Evolutionary conservation across 2,113 vertebrate species (phyloP).

Genomic region (Arizona elegans): DNA sequence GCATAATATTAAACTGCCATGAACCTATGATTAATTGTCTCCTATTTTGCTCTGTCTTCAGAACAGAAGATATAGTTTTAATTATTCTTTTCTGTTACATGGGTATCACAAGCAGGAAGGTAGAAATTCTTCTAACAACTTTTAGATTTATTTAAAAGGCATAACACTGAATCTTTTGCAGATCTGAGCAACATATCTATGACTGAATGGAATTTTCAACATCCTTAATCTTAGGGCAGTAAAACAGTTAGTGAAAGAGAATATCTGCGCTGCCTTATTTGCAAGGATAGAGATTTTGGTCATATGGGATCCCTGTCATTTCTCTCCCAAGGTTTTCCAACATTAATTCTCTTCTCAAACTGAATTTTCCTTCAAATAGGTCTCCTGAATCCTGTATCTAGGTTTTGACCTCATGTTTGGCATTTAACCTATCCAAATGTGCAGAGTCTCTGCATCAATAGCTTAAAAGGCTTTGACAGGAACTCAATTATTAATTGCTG

Average conservation of each 20-base stretch:
- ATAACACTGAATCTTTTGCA: neutral
- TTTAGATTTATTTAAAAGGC: neutral
- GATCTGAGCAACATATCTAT: neutral
- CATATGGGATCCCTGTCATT: neutral
- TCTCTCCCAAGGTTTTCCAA: neutral
- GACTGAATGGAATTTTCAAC: neutral
- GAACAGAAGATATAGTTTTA: too few species aligned
- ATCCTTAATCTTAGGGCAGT: neutral
- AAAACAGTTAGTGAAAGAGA: neutral
- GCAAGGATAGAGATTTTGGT: neutral
- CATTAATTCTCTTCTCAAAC: neutral
- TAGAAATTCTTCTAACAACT: neutral
- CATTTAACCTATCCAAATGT: neutral
- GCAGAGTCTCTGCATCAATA: neutral
- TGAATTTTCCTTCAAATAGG: neutral
- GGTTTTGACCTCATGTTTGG: neutral
- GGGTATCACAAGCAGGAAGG: neutral
- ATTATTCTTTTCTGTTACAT: neutral
- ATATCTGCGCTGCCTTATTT: neutral
- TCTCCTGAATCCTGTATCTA: neutral
- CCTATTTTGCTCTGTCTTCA: too few species aligned
- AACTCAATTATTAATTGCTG: neutral
- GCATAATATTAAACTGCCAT: too few species aligned
- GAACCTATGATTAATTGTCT: too few species aligned
- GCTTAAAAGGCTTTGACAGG: neutral